Evolutionary conservation across 2,888 invertebrate genomes (phyloP).

Genomic region (Strigamia transsilvanica): DNA sequence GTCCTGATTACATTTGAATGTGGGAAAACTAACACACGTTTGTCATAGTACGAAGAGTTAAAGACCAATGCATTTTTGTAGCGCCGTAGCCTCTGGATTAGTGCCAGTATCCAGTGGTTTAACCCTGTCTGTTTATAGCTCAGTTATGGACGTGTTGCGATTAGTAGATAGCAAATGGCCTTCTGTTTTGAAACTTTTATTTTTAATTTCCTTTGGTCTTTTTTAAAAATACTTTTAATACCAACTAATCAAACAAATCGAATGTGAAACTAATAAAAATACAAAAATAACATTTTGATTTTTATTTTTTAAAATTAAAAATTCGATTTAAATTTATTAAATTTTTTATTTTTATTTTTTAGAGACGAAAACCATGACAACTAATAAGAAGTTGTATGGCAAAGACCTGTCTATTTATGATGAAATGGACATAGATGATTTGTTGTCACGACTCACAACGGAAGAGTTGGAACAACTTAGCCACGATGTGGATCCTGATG

Average conservation of each 20-base stretch:
- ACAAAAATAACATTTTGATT: not conserved
- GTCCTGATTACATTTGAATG: not conserved
- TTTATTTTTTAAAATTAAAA: not conserved
- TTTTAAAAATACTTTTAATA: not conserved
- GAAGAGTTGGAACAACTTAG: conserved; percentile 97
- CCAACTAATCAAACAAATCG: not conserved
- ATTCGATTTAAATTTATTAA: not conserved
- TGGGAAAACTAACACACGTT: not conserved
- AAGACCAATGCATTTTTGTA: not conserved
- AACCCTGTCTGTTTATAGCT: conserved; percentile 2
- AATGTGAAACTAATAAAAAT: too few relatives aligned
- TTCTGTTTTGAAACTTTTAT: not conserved
- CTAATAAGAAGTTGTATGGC: conserved; percentile 83
- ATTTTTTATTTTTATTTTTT: conserved; percentile 1
- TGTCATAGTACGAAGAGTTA: not conserved
- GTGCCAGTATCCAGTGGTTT: not conserved
- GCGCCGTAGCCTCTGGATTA: not conserved
- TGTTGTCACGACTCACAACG: conserved; percentile 88
- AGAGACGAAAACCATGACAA: conserved; percentile 71
- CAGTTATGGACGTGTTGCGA: not conserved
- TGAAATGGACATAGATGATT: conserved; percentile 94
- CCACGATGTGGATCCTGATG: conserved; percentile 99
- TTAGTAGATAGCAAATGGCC: conserved; percentile 8
- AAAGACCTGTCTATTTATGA: conserved; percentile 90
- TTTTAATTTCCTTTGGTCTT: not conserved